These are phyloP conservation scores for Ceryle rudis DNA, from an alignment of 2,797 vertebrate species.

Conservation along the genomic window DNA sequence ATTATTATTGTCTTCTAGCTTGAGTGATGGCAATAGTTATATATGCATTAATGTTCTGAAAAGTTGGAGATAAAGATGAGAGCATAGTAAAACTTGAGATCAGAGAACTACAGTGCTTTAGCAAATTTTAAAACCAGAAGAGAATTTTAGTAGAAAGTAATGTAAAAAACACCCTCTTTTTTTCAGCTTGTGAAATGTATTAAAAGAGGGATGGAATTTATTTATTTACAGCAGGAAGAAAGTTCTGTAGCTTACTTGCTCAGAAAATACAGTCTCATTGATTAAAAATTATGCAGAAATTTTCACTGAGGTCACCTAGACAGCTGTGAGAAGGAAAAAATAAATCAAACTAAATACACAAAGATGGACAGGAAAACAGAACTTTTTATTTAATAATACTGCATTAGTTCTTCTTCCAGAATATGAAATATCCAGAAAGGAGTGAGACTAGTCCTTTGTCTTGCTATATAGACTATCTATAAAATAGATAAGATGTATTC, in stretches of 20 bases:
- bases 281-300: neutral
- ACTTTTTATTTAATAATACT: too few relatives aligned
- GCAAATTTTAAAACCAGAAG: neutral
- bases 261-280: neutral
- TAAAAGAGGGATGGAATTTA: neutral
- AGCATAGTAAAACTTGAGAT: neutral
- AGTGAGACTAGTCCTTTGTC: neutral
- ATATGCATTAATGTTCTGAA: neutral
- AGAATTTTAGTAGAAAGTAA: neutral
- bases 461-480: neutral
- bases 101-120: neutral
- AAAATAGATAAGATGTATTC: neutral
- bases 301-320: neutral
- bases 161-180: neutral
- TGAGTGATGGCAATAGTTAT: neutral
- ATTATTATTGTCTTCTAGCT: neutral
- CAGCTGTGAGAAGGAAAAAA: neutral
- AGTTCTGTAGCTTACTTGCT: neutral
- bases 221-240: neutral
- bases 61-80: neutral
- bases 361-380: neutral
- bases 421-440: too few relatives aligned
- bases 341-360: neutral
- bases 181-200: neutral
- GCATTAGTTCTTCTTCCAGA: too few relatives aligned